These are phyloP conservation scores for Spodoptera littoralis DNA, from an alignment of 2,888 invertebrate genomes.

Conservation along the genomic window DNA sequence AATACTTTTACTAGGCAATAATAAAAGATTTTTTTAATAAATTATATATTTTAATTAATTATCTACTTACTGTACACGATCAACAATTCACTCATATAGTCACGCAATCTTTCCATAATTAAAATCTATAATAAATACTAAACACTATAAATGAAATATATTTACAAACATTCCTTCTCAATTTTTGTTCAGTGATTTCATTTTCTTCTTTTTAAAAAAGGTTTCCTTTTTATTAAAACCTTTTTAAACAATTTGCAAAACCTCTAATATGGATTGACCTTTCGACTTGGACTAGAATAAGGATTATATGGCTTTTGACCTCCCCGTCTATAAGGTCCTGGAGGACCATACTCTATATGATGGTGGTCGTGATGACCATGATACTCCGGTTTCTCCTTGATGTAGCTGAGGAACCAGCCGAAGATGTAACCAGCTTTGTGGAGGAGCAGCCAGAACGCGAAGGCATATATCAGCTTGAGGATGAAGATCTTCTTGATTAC, in stretches of 20 bases:
- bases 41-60: slow-evolving; percentile 4
- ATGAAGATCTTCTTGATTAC: slow-evolving; percentile 83
- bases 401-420: slow-evolving; percentile 79
- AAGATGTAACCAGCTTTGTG: slow-evolving; percentile 86
- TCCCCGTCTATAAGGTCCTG: slow-evolving; percentile 55
- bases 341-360: slow-evolving; percentile 63
- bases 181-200: too few species aligned
- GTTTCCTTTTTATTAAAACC: too few species aligned
- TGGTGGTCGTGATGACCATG: slow-evolving; percentile 62
- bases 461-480: slow-evolving; percentile 81
- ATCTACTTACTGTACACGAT: slow-evolving; percentile 17
- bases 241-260: neutral
- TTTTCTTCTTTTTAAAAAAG: too few species aligned
- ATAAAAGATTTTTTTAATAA: neutral
- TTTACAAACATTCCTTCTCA: too few species aligned
- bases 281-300: slow-evolving; percentile 43
- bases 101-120: too few species aligned
- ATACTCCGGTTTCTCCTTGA: slow-evolving; percentile 77
- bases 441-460: slow-evolving; percentile 80
- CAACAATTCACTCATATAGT: too few species aligned
- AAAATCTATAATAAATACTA: too few species aligned
- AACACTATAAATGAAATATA: too few species aligned
- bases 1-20: too few species aligned
- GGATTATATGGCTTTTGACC: slow-evolving; percentile 45
- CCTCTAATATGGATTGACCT: slow-evolving; percentile 20